Evolutionary conservation across 2,797 vertebrate species (phyloP).

Genomic region (Poeciliopsis turneri): DNA sequence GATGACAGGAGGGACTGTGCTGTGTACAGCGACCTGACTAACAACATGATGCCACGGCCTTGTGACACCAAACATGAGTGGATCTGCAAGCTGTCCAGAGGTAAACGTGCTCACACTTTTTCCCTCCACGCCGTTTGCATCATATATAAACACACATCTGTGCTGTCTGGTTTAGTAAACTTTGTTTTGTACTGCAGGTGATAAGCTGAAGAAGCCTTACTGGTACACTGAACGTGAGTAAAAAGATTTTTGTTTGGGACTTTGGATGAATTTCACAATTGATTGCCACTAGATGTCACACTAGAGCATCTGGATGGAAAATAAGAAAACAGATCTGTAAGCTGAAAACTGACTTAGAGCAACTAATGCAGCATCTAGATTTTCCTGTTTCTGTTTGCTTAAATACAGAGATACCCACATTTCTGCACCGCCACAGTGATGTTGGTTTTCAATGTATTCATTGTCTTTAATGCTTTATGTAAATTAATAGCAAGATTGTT

Average conservation of each 20-base stretch:
- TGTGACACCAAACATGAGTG: conserved; percentile 90
- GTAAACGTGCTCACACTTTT: conserved; percentile 59
- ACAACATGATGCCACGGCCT: conserved; percentile 79
- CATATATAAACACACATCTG: neutral
- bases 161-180: conserved; percentile 11
- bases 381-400: neutral
- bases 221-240: conserved; percentile 86
- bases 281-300: conserved; percentile 1
- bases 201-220: conserved; percentile 77
- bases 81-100: conserved; percentile 94
- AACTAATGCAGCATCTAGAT: neutral
- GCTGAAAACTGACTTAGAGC: neutral
- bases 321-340: neutral
- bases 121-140: neutral
- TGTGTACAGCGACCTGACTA: conserved; percentile 83
- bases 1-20: conserved; percentile 87
- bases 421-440: neutral
- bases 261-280: neutral
- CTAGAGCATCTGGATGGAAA: neutral
- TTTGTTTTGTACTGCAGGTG: conserved; percentile 67
- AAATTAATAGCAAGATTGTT: no score
- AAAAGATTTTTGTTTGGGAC: neutral
- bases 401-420: neutral
- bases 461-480: neutral
- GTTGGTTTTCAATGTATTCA: neutral